Conservation (phyloP, 2,797 vertebrate species). For the Mormyrops boulengeri region DNA sequence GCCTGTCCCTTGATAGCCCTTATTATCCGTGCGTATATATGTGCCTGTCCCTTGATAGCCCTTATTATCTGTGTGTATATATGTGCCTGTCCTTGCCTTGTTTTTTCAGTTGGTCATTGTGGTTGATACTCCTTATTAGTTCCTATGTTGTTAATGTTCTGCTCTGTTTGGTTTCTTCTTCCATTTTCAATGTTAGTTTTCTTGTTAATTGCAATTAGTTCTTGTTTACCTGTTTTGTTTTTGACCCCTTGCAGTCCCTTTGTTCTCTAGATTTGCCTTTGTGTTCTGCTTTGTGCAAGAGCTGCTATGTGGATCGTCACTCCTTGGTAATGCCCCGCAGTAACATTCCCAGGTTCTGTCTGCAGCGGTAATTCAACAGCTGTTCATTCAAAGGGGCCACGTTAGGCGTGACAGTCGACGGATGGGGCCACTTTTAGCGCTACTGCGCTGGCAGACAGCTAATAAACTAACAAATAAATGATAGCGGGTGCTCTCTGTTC, state of each 20-base stretch:
- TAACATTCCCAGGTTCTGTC: background rate
- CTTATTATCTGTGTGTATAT: background rate
- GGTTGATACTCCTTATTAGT: background rate
- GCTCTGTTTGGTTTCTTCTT: background rate
- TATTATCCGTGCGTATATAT: too few species aligned
- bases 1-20: too few species aligned
- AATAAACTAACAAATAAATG: background rate
- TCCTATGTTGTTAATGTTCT: background rate
- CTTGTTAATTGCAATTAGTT: background rate
- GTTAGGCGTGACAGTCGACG: background rate
- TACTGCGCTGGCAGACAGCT: background rate
- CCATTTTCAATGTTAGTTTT: background rate
- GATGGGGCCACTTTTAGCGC: background rate
- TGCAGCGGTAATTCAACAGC: background rate
- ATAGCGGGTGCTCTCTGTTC: background rate
- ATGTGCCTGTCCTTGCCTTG: background rate
- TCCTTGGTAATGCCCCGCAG: background rate
- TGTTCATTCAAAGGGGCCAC: background rate
- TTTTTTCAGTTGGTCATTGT: background rate
- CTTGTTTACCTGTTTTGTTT: background rate
- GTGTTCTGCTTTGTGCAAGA: background rate
- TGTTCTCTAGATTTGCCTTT: background rate
- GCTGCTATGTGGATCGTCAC: background rate
- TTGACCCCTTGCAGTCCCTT: background rate
- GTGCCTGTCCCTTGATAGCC: background rate